These are phyloP conservation scores for Meriones psammophilus DNA, from an alignment of 2,797 vertebrate genomes.

Conservation along the genomic window DNA sequence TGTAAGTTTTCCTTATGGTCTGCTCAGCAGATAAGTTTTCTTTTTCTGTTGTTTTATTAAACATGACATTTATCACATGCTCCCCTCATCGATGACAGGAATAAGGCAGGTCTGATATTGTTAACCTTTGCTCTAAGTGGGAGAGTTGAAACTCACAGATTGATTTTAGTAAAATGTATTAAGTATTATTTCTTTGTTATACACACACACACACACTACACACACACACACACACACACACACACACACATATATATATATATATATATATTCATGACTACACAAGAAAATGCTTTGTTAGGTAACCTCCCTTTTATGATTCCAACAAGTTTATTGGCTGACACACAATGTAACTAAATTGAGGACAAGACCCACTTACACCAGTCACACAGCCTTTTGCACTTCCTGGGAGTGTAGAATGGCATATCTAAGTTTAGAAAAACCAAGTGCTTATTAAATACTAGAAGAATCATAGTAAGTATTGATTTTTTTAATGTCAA, in stretches of 20 bases:
- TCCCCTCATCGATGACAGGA: neutral
- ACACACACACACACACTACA: neutral
- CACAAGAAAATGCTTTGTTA: conserved; percentile 43
- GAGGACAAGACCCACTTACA: neutral
- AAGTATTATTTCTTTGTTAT: conserved; percentile 36
- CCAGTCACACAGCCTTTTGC: neutral
- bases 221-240: neutral
- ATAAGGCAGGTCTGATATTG: neutral
- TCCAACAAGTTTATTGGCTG: conserved; percentile 50
- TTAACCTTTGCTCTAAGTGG: conserved; percentile 17
- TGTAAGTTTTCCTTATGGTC: conserved; percentile 65
- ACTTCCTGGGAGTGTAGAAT: conserved; percentile 6
- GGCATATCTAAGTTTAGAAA: conserved; percentile 39
- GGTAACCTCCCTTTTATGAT: conserved; percentile 6
- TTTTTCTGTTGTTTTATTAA: conserved; percentile 35
- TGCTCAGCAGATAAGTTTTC: conserved; percentile 35
- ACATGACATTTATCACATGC: conserved; percentile 41
- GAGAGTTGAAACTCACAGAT: neutral
- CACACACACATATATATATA: too few relatives aligned
- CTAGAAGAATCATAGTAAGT: conserved; percentile 8
- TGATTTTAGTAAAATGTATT: conserved; percentile 63
- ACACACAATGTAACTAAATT: neutral
- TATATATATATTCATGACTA: conserved; percentile 16
- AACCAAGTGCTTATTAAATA: conserved; percentile 37
- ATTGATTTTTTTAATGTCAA: conserved; percentile 20